Conservation (phyloP, 2,888 invertebrate species). For the Mactromeris polynyma region DNA sequence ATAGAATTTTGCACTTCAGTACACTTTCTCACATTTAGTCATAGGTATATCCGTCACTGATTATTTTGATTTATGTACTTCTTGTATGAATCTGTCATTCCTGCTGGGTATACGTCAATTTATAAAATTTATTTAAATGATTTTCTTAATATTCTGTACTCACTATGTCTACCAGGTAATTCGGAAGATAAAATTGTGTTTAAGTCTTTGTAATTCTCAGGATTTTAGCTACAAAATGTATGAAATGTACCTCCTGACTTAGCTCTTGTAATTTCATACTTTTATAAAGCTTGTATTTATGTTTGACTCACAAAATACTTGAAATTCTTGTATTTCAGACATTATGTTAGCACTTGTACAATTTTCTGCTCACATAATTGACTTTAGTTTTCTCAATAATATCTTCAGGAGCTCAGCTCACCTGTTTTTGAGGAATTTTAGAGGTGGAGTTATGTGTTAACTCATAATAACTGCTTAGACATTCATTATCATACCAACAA, state of each 20-base stretch:
- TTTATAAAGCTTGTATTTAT: not conserved
- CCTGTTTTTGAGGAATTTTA: constrained; percentile 4
- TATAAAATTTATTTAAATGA: not conserved
- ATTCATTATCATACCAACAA: not conserved
- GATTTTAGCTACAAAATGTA: not conserved
- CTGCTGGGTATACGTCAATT: constrained; percentile 6
- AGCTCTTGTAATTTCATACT: not conserved
- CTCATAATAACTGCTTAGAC: constrained; percentile 7
- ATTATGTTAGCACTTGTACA: not conserved
- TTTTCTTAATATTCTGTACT: constrained; percentile 17
- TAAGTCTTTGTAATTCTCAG: not conserved
- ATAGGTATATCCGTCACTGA: not conserved
- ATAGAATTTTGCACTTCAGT: not conserved
- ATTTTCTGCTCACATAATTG: constrained; percentile 2
- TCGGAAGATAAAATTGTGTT: not conserved
- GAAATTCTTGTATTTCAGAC: not conserved
- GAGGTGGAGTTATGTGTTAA: not conserved
- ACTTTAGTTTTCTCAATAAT: constrained; percentile 2
- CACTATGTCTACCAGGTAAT: not conserved
- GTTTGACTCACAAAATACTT: constrained; percentile 13
- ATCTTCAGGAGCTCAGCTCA: not conserved
- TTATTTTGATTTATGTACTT: not conserved
- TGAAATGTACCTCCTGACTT: not conserved
- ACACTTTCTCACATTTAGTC: not conserved
- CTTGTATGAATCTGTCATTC: not conserved